Conservation (phyloP, 1,140 invertebrate genomes). For the Fopius arisanus region DNA sequence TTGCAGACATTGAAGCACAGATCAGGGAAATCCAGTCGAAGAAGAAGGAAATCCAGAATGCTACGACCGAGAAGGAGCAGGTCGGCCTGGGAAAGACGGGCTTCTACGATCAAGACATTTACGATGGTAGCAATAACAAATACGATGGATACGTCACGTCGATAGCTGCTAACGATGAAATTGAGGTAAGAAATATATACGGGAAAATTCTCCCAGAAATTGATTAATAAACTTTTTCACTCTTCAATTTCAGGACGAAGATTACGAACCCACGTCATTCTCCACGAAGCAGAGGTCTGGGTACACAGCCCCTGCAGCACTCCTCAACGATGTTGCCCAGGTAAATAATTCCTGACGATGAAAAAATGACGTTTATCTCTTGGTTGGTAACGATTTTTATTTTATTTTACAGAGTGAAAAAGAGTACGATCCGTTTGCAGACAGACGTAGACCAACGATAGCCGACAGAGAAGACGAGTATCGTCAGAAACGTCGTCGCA, state of each 20-base stretch:
- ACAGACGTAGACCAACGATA: slow-evolving; percentile 88
- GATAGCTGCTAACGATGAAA: slow-evolving; percentile 92
- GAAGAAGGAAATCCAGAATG: slow-evolving; percentile 78
- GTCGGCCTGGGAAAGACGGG: slow-evolving; percentile 89
- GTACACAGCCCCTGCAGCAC: slow-evolving; percentile 85
- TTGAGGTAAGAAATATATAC: too few species aligned
- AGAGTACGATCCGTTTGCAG: slow-evolving; percentile 96
- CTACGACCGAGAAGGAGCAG: slow-evolving; percentile 71
- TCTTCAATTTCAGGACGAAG: slow-evolving; percentile 83
- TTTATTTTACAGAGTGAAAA: slow-evolving; percentile 75
- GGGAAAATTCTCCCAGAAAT: too few species aligned
- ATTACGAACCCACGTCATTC: slow-evolving; percentile 76
- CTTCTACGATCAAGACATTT: slow-evolving; percentile 93
- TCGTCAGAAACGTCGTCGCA: slow-evolving; percentile 81
- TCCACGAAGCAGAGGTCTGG: slow-evolving; percentile 75
- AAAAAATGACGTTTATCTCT: slow-evolving; percentile 4
- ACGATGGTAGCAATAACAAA: slow-evolving; percentile 82
- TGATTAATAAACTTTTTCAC: too few species aligned
- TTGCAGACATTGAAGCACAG: slow-evolving; percentile 91
- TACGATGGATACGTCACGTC: slow-evolving; percentile 96
- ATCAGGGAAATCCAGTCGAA: slow-evolving; percentile 89
- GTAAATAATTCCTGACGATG: slow-evolving; percentile 61
- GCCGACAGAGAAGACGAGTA: slow-evolving; percentile 98
- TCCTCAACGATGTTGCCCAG: slow-evolving; percentile 89
- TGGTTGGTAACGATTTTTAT: background rate